A percentile compares a stretch with the other conserved stretches of the same genome.
These are phyloP conservation scores for Dicrostonyx torquatus DNA, from an alignment of 2,797 vertebrate genomes.

Conservation along the genomic window DNA sequence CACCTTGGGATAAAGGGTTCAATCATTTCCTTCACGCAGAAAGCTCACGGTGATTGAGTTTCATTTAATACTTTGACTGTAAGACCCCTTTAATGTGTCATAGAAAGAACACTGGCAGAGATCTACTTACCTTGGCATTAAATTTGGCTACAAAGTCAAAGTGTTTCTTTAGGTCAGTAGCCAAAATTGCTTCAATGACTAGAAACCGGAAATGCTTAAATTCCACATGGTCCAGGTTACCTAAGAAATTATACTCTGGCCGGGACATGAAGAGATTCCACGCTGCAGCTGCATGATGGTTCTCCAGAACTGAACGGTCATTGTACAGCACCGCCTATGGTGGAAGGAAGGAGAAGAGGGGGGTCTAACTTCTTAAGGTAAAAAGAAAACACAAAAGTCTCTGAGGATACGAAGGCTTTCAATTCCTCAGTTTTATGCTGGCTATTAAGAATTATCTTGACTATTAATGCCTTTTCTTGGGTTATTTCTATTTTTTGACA, in stretches of 20 bases:
- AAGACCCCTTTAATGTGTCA: background rate
- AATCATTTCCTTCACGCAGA: background rate
- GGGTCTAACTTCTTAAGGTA: background rate
- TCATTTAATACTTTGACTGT: background rate
- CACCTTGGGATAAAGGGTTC: background rate
- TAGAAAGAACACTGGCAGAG: background rate
- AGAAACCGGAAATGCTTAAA: slow-evolving; percentile 99
- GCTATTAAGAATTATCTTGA: background rate
- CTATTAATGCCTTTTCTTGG: background rate
- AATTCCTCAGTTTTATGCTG: background rate
- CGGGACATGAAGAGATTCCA: slow-evolving; percentile 99
- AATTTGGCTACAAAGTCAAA: slow-evolving; percentile 98
- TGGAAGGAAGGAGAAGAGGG: background rate
- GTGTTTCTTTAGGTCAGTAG: slow-evolving; percentile 99
- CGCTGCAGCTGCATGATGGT: slow-evolving; percentile 97
- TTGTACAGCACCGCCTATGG: slow-evolving; percentile 97
- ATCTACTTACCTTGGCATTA: slow-evolving; percentile 94
- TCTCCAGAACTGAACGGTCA: slow-evolving; percentile 97
- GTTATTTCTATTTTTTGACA: slow-evolving; percentile 1
- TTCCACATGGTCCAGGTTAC: slow-evolving; percentile 95
- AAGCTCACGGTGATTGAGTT: background rate
- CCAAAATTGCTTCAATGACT: slow-evolving; percentile 98
- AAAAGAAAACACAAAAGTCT: background rate
- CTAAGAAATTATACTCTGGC: slow-evolving; percentile 97
- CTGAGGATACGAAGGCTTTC: background rate